phyloP scores from a whole-genome alignment of 2,113 vertebrate genomes.

The Serilophus lunatus region DNA sequence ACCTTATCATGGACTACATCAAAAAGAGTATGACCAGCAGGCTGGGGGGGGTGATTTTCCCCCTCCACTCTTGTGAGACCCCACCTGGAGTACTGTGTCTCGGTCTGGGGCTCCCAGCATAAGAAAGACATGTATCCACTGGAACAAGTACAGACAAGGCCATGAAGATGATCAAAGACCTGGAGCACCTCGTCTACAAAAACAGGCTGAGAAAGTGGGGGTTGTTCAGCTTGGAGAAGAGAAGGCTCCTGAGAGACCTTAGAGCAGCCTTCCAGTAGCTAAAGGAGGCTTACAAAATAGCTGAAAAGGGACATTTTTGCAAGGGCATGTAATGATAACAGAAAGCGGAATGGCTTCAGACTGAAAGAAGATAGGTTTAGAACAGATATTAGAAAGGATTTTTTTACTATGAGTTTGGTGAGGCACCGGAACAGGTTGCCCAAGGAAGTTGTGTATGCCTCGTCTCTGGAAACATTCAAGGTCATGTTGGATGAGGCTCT shows the following conservation, averaged over 20 bases:
- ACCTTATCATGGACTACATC: neutral
- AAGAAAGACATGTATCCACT: neutral
- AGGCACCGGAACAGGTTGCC: neutral
- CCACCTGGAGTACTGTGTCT: neutral
- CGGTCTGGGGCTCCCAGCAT: neutral
- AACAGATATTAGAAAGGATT: neutral
- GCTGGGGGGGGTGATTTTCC: neutral
- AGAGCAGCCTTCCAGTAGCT: neutral
- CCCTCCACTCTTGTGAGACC: neutral
- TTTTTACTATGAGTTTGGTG: neutral
- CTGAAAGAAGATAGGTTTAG: neutral
- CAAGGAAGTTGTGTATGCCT: neutral
- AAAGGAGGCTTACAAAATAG: neutral
- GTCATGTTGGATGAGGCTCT: neutral
- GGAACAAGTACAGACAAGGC: neutral
- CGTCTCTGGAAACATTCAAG: neutral
- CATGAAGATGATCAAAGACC: neutral
- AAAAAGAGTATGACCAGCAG: neutral
- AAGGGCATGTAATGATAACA: neutral
- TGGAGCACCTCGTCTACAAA: neutral
- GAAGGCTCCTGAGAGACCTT: neutral
- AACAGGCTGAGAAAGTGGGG: neutral
- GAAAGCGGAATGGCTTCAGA: neutral
- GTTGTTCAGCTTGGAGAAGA: neutral
- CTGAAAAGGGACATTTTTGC: neutral